Evolutionary conservation across 2,113 vertebrate genomes (phyloP).

Genomic region (Dasyornis broadbenti): DNA sequence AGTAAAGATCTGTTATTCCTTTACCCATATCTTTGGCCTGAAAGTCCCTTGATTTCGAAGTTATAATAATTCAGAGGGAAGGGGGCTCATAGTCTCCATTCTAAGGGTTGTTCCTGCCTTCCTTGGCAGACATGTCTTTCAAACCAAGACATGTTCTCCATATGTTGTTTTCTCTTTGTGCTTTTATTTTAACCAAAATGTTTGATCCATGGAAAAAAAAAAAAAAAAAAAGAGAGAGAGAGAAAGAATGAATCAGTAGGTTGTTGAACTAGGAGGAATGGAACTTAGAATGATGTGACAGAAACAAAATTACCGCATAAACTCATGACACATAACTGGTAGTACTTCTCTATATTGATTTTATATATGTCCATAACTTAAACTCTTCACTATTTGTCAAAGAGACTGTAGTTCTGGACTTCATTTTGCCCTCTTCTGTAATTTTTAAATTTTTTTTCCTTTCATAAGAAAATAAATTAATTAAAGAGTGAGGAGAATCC

Average conservation of each 20-base stretch:
- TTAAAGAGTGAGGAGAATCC: background rate
- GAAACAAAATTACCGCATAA: background rate
- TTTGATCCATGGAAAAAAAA: background rate
- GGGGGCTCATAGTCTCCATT: too few species aligned
- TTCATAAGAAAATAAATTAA: background rate
- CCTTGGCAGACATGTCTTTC: too few species aligned
- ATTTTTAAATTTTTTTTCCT: background rate
- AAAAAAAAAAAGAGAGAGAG: too few species aligned
- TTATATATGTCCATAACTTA: background rate
- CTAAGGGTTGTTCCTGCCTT: too few species aligned
- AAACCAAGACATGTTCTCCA: background rate
- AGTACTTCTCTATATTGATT: background rate
- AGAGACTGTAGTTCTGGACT: background rate
- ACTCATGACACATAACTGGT: background rate
- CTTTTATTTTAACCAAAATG: background rate
- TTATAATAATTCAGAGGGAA: too few species aligned
- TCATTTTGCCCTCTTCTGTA: background rate
- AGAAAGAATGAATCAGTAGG: background rate
- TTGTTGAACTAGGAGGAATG: background rate
- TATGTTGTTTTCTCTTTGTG: background rate
- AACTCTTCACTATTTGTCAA: background rate
- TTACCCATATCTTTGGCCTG: too few species aligned
- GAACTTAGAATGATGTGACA: background rate
- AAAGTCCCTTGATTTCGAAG: too few species aligned
- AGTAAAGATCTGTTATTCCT: too few species aligned